Evolutionary conservation across 2,113 vertebrate genomes (phyloP).

Genomic region (Zosterops borbonicus): DNA sequence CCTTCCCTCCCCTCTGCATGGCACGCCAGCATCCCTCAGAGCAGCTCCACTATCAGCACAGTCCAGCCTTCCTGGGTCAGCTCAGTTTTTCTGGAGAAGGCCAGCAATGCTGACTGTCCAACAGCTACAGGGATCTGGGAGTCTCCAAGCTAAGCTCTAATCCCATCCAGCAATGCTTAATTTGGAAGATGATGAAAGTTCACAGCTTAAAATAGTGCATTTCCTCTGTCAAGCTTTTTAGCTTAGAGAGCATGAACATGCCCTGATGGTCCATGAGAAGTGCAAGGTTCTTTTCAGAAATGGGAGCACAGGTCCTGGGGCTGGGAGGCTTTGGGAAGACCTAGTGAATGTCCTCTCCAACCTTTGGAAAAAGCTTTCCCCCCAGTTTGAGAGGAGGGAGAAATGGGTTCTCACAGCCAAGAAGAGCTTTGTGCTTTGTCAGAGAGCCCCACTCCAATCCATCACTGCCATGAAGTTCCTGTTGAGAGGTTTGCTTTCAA

Average conservation of each 20-base stretch:
- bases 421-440: background rate
- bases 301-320: background rate
- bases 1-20: rapidly evolving
- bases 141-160: background rate
- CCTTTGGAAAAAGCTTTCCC: background rate
- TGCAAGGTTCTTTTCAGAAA: background rate
- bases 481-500: background rate
- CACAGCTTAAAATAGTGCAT: background rate
- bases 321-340: background rate
- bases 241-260: background rate
- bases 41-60: background rate
- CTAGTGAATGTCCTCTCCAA: background rate
- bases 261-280: background rate
- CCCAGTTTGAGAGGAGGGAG: background rate
- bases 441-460: background rate
- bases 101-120: background rate
- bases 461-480: background rate
- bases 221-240: background rate
- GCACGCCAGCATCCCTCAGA: background rate
- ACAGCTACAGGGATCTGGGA: background rate
- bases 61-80: background rate
- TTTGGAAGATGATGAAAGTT: constrained; percentile 32
- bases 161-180: background rate
- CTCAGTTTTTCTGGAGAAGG: background rate
- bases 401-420: background rate